Evolutionary conservation across 1,140 invertebrate species (phyloP).

Genomic region (Thaumetopoea pityocampa): DNA sequence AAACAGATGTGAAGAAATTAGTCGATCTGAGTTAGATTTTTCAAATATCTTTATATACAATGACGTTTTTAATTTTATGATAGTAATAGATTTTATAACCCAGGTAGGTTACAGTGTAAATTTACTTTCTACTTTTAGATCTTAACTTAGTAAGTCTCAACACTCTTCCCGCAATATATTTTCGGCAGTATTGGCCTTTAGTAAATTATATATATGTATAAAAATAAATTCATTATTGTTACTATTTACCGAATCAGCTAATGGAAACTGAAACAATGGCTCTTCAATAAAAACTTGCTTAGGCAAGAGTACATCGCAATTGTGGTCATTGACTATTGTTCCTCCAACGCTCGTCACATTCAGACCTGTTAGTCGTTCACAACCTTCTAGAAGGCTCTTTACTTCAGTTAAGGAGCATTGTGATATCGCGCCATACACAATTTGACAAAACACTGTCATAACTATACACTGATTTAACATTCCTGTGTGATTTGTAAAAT

Average conservation of each 20-base stretch:
- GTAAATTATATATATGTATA: constrained; percentile 1
- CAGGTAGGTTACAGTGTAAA: too few species aligned
- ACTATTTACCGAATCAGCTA: constrained; percentile 55
- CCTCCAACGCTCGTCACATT: constrained; percentile 61
- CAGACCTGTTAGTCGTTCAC: constrained; percentile 52
- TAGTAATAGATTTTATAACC: too few species aligned
- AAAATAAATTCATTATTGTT: not conserved
- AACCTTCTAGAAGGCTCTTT: constrained; percentile 57
- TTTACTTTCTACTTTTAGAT: too few species aligned
- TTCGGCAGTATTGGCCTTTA: not conserved
- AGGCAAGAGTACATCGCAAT: constrained; percentile 65
- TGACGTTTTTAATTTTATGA: too few species aligned
- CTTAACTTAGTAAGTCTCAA: not conserved
- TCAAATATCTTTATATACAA: too few species aligned
- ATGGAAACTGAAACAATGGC: constrained; percentile 50
- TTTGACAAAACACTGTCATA: constrained; percentile 12
- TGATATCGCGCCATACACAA: constrained; percentile 18
- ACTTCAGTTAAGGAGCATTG: constrained; percentile 51
- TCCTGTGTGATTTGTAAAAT: too few species aligned
- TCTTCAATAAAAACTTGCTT: constrained; percentile 66
- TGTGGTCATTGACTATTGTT: constrained; percentile 65
- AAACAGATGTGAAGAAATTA: too few species aligned
- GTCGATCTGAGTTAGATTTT: too few species aligned
- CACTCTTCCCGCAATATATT: not conserved
- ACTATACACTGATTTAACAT: not conserved